These are phyloP conservation scores for Stenurella melanura DNA, from an alignment of 2,888 invertebrate species.

Conservation along the genomic window DNA sequence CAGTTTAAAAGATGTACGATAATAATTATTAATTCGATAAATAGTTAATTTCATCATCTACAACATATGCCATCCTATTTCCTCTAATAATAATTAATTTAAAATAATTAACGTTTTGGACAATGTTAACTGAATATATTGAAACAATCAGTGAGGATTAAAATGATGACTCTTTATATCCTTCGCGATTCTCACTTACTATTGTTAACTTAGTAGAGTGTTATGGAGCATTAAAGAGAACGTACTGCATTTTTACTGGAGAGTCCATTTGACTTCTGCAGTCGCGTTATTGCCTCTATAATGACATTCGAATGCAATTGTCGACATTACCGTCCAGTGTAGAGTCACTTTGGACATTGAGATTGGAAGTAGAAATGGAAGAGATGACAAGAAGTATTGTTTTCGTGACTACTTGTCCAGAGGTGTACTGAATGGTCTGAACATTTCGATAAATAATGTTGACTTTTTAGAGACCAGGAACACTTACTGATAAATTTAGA, in stretches of 20 bases:
- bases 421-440: background rate
- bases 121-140: too few relatives aligned
- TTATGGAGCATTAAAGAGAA: constrained; percentile 6
- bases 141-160: too few relatives aligned
- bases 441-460: background rate
- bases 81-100: too few relatives aligned
- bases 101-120: too few relatives aligned
- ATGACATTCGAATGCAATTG: constrained; percentile 29
- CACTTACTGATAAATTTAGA: too few relatives aligned
- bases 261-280: constrained; percentile 28
- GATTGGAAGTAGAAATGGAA: constrained; percentile 20
- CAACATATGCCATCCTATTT: too few relatives aligned
- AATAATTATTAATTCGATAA: too few relatives aligned
- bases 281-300: constrained; percentile 30
- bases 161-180: too few relatives aligned
- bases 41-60: too few relatives aligned
- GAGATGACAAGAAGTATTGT: background rate
- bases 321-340: constrained; percentile 19
- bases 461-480: background rate
- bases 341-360: constrained; percentile 17
- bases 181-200: too few relatives aligned
- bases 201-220: too few relatives aligned
- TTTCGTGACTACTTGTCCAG: constrained; percentile 5
- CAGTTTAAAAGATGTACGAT: too few relatives aligned
- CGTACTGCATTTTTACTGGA: background rate